phyloP scores from a whole-genome alignment of 2,888 invertebrate species.

The Hirtodrosophila alboralis region DNA sequence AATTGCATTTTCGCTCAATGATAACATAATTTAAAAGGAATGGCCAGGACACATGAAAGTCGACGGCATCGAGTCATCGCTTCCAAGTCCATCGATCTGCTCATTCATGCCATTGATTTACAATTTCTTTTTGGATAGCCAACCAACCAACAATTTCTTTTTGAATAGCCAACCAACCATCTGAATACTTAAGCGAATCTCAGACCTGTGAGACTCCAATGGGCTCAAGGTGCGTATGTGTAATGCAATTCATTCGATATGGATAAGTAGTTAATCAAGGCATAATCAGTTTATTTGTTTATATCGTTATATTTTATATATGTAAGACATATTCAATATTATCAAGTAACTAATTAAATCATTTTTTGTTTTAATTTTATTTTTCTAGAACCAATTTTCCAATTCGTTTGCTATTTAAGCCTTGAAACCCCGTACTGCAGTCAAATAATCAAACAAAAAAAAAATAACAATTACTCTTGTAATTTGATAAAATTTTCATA shows the following conservation, averaged over 20 bases:
- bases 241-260: constrained; percentile 19
- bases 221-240: constrained; percentile 47
- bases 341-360: too few species aligned
- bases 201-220: constrained; percentile 17
- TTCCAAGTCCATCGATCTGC: constrained; percentile 6
- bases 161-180: constrained; percentile 9
- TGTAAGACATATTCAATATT: too few species aligned
- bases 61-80: constrained; percentile 16
- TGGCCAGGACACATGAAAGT: constrained; percentile 65
- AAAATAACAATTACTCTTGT: constrained; percentile 7
- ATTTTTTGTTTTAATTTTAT: too few species aligned
- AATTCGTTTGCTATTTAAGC: too few species aligned
- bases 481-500: constrained; percentile 19
- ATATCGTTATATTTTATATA: too few species aligned
- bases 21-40: constrained; percentile 76
- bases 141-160: constrained; percentile 19
- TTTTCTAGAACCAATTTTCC: too few species aligned
- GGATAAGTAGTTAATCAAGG: background rate
- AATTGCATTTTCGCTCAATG: constrained; percentile 81
- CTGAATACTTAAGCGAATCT: background rate
- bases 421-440: too few species aligned
- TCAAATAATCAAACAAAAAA: too few species aligned
- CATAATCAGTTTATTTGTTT: too few species aligned
- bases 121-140: constrained; percentile 28
- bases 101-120: constrained; percentile 58